phyloP scores from a whole-genome alignment of 2,888 invertebrate genomes.

The Parascotia fuliginaria region DNA sequence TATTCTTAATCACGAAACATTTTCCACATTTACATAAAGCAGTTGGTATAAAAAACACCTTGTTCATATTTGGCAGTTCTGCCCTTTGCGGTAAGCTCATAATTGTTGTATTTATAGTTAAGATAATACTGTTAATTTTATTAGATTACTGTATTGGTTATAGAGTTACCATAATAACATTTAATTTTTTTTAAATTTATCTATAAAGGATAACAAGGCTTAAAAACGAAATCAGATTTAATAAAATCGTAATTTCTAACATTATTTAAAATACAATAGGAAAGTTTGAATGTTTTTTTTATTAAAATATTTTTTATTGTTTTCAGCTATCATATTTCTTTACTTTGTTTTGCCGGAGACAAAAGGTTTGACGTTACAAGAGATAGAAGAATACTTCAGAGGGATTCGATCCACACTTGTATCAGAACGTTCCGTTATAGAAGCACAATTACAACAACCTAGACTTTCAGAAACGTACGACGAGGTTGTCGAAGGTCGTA shows the following conservation, averaged over 20 bases:
- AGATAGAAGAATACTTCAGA: slow-evolving; percentile 88
- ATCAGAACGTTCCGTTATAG: slow-evolving; percentile 47
- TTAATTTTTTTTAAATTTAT: too few relatives aligned
- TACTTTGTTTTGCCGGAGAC: slow-evolving; percentile 87
- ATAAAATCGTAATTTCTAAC: too few relatives aligned
- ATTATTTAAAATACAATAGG: too few relatives aligned
- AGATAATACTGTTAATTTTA: too few relatives aligned
- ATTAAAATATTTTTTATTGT: slow-evolving; percentile 12
- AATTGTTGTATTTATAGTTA: neutral
- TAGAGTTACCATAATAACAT: too few relatives aligned
- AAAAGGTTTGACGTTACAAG: slow-evolving; percentile 86
- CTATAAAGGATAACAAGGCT: too few relatives aligned
- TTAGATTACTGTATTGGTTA: too few relatives aligned
- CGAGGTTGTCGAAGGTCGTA: too few relatives aligned
- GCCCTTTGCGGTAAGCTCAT: slow-evolving; percentile 55
- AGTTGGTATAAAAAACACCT: slow-evolving; percentile 46
- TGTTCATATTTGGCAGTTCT: slow-evolving; percentile 47
- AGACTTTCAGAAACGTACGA: too few relatives aligned
- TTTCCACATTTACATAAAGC: slow-evolving; percentile 47
- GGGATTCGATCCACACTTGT: slow-evolving; percentile 76
- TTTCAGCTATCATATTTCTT: slow-evolving; percentile 80
- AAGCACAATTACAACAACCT: neutral
- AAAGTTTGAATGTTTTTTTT: too few relatives aligned
- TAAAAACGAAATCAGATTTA: too few relatives aligned
- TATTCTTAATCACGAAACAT: slow-evolving; percentile 50